Percentiles rank a stretch among this genome's conserved stretches.
phyloP scores from a whole-genome alignment of 2,113 vertebrate species.

The Dromaius novaehollandiae region DNA sequence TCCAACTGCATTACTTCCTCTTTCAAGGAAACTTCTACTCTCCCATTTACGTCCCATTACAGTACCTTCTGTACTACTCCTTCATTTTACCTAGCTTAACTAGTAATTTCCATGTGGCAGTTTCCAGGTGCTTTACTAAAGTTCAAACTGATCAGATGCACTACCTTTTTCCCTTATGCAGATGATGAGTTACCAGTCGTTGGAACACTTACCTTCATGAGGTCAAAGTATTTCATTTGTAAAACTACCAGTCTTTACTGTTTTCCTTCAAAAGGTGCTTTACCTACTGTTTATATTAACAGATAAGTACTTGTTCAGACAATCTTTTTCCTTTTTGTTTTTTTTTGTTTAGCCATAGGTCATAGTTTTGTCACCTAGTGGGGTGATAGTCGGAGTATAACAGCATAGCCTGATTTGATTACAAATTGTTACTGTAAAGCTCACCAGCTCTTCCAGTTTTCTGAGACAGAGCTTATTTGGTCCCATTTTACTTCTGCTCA shows the following conservation, averaged over 20 bases:
- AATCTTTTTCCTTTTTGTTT: not conserved
- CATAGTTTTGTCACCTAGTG: not conserved
- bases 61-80: not conserved
- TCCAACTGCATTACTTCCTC: not conserved
- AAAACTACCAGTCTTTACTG: not conserved
- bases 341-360: not conserved
- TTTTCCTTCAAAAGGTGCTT: not conserved
- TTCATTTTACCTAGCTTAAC: not conserved
- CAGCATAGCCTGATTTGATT: not conserved
- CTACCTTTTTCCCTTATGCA: not conserved
- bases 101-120: not conserved
- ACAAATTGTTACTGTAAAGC: not conserved
- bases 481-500: not conserved
- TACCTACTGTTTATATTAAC: not conserved
- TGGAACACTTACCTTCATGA: constrained; percentile 22
- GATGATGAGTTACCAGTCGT: not conserved
- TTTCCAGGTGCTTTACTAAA: not conserved
- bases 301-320: not conserved
- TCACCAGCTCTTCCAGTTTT: not conserved
- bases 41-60: not conserved
- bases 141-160: not conserved
- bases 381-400: not conserved
- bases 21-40: not conserved
- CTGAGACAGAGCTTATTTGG: not conserved
- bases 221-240: not conserved